Base-by-base conservation (phyloP, 2,113 vertebrate genomes). In the Rafetus swinhoei region DNA sequence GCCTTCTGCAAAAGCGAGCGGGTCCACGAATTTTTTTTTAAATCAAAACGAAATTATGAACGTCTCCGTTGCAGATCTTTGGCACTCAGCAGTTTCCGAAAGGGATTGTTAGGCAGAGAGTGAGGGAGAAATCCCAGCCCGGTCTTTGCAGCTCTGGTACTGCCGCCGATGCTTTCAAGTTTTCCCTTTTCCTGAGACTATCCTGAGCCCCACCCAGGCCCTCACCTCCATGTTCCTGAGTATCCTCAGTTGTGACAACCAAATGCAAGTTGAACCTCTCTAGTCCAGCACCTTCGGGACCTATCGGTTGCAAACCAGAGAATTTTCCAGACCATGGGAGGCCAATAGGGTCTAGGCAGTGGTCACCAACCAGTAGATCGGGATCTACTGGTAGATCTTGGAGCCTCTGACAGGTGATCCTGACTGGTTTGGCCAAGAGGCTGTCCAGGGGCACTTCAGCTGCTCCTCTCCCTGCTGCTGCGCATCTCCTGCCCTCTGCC, bases 1-100 rank as follows among this genome's bases (percentile, higher is more conserved):
- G 22, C 76, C 54, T 22, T 12, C 15, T 8, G 0, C 72, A 3
- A 60, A 74, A 29, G 0, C 18, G 14, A 0, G 0, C 3, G 79
- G 72, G n/a, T 55, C 52, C 2, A 0, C 45, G 4, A 39, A 3
- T 39, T 35, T 35, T 72, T 81, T 84, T 55, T 21, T 13, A 14
- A 24, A 2, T 56, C 62, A 2, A 22, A 82, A 82, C 7, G 14
- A 79, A 45, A 45, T 69, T 69, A 59, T 29, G 57, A 12, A 29
- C 59, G 3, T 19, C 15, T 6, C 24, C 45, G 1, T 0, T 52
- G 85, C 6, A 59, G 79, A 7, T 85, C 52, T 14, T 57, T 11
- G 57, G 11, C 39, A 2, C 16, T 52, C 39, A 2, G 6, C 0
- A 2, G 21, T 22, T 65, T 82, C 65, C 27, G 5, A 8, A 8